These are phyloP conservation scores for Pomacea canaliculata DNA, from an alignment of 2,888 invertebrate genomes.

Conservation along the genomic window DNA sequence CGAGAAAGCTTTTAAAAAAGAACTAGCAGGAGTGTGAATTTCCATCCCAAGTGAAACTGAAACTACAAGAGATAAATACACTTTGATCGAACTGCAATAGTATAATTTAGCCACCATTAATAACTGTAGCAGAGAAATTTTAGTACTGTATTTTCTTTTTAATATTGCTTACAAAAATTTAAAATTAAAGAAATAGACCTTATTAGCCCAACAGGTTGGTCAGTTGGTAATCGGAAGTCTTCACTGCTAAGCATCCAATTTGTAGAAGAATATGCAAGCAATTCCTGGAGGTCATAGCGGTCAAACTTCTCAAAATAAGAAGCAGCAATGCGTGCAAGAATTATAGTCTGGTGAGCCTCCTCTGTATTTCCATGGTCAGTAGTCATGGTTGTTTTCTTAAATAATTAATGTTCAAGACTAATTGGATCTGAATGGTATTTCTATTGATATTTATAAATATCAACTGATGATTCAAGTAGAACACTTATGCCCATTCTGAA, in stretches of 20 bases:
- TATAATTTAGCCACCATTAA: neutral
- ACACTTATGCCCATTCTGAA: no score
- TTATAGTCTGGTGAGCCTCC: slow-evolving; percentile 32
- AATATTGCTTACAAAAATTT: neutral
- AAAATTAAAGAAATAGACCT: slow-evolving; percentile 9
- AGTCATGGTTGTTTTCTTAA: slow-evolving; percentile 19
- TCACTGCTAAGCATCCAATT: slow-evolving; percentile 68
- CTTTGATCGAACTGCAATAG: neutral
- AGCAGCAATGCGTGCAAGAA: slow-evolving; percentile 40
- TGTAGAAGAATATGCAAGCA: slow-evolving; percentile 59
- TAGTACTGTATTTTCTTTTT: neutral
- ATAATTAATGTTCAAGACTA: neutral
- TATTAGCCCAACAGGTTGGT: slow-evolving; percentile 66
- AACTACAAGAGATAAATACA: neutral
- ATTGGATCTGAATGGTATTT: neutral
- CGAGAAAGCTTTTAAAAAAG: no score
- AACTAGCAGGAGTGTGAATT: no score
- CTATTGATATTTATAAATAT: neutral
- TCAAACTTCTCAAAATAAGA: slow-evolving; percentile 65
- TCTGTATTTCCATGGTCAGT: slow-evolving; percentile 33
- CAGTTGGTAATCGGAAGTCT: slow-evolving; percentile 64
- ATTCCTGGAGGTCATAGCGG: slow-evolving; percentile 66
- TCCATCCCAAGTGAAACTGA: no score
- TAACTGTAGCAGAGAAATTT: neutral
- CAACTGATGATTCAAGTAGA: neutral